phyloP scores from a whole-genome alignment of 2,888 invertebrate genomes.

The Stramonita haemastoma region DNA sequence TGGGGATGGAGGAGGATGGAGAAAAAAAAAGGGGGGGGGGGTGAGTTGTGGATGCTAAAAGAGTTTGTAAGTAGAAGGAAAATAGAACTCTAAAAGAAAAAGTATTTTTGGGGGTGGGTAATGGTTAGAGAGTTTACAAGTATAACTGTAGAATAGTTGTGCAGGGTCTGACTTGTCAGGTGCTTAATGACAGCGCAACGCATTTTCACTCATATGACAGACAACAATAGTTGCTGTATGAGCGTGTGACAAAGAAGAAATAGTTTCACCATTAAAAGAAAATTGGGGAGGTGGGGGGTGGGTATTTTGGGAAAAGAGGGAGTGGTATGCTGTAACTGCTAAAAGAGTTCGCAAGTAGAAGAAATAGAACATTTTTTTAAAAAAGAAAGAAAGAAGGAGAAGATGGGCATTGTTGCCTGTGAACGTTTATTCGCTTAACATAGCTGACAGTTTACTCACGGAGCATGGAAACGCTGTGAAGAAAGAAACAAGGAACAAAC shows the following conservation, averaged over 20 bases:
- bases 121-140: neutral
- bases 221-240: too few relatives aligned
- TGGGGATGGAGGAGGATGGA: neutral
- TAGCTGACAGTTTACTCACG: conserved; percentile 6
- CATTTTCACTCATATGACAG: too few relatives aligned
- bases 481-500: neutral
- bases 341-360: neutral
- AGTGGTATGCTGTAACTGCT: neutral
- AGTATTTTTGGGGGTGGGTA: too few relatives aligned
- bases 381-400: neutral
- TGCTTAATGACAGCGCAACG: too few relatives aligned
- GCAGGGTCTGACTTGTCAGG: too few relatives aligned
- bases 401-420: neutral
- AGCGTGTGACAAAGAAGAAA: too few relatives aligned
- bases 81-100: neutral
- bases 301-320: neutral
- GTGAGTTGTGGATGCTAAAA: neutral
- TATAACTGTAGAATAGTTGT: neutral
- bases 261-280: too few relatives aligned
- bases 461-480: neutral
- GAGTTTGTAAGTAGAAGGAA: too few relatives aligned
- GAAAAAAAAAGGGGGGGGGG: neutral
- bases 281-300: neutral
- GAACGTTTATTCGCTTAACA: conserved; percentile 23
- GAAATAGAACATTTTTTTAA: neutral